Conservation (phyloP, 2,113 vertebrate genomes). For the Trematomus loennbergii region DNA sequence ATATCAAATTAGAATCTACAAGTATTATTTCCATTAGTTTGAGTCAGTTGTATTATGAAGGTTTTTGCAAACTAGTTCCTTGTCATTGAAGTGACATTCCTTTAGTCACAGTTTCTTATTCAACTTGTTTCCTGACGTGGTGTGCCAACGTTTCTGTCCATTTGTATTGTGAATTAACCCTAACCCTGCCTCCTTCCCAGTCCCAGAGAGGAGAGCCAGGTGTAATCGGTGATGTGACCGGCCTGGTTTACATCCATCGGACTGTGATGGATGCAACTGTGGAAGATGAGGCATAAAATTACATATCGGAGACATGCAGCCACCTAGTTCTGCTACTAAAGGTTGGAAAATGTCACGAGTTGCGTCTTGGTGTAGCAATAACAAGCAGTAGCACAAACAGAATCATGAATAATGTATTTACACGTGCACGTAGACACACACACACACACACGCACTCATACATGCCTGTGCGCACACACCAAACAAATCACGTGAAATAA, state of each 20-base stretch:
- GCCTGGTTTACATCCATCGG: constrained; percentile 34
- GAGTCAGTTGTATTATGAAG: too few species aligned
- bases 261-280: constrained; percentile 59
- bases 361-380: constrained; percentile 65
- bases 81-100: too few species aligned
- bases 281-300: constrained; percentile 60
- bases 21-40: too few species aligned
- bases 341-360: constrained; percentile 74
- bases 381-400: constrained; percentile 65
- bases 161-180: constrained; percentile 26
- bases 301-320: constrained; percentile 34
- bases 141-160: constrained; percentile 39
- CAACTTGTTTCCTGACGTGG: constrained; percentile 8
- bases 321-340: constrained; percentile 63
- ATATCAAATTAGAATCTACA: too few species aligned
- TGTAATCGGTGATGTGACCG: constrained; percentile 60
- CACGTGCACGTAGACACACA: constrained; percentile 50
- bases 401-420: constrained; percentile 78
- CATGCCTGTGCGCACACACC: constrained; percentile 3
- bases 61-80: too few species aligned
- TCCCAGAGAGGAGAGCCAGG: constrained; percentile 38
- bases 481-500: too few species aligned
- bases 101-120: background rate
- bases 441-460: constrained; percentile 76
- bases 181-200: background rate